These are phyloP conservation scores for Maniola jurtina DNA, from an alignment of 1,140 invertebrate species.

Conservation along the genomic window DNA sequence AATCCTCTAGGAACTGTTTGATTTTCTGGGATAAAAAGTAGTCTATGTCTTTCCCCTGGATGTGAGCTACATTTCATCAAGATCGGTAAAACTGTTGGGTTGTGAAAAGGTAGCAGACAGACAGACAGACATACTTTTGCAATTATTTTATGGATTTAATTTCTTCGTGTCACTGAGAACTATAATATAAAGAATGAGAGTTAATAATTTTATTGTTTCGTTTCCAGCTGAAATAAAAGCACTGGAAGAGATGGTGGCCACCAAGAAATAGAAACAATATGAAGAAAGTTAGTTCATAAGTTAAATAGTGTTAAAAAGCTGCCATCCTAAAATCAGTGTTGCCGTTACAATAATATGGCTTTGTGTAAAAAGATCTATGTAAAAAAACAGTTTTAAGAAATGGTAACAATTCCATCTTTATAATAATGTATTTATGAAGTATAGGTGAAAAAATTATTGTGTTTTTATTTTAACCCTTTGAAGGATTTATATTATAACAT, in stretches of 20 bases:
- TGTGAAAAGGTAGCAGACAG: too few species aligned
- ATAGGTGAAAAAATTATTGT: slow-evolving; percentile 19
- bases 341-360: background rate
- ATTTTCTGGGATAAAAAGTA: too few species aligned
- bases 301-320: slow-evolving; percentile 21
- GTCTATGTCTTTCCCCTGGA: too few species aligned
- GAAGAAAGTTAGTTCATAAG: slow-evolving; percentile 43
- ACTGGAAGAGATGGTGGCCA: slow-evolving; percentile 52
- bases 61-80: too few species aligned
- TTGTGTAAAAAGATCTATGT: background rate
- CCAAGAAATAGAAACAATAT: slow-evolving; percentile 43
- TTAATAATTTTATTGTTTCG: slow-evolving; percentile 26
- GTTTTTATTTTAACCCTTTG: background rate
- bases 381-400: background rate
- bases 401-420: slow-evolving; percentile 24
- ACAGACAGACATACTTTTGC: too few species aligned
- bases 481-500: too few species aligned
- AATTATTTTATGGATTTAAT: too few species aligned
- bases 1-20: too few species aligned
- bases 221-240: slow-evolving; percentile 61
- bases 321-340: background rate
- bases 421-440: slow-evolving; percentile 28
- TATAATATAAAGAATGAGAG: background rate
- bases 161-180: too few species aligned
- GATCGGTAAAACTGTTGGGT: too few species aligned